Base-by-base conservation (phyloP, 2,888 invertebrate genomes). In the Gortyna flavago region DNA sequence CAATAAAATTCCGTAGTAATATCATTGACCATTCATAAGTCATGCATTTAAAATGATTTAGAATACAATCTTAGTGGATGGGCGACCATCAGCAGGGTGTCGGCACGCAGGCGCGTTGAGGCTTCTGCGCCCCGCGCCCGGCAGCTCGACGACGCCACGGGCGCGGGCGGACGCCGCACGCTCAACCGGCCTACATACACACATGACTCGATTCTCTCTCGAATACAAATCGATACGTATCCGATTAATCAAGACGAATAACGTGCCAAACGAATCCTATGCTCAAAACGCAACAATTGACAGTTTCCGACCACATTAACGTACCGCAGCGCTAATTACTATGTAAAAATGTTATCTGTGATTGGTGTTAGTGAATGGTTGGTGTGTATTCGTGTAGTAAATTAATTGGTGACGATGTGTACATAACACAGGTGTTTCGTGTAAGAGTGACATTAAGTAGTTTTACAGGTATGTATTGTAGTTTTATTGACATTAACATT, bases 201-300 rank as follows among this genome's bases (percentile, higher is more conserved):
- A 85, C 82, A 79, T 75, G 75, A 86, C 86, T 85, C 87, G 85
- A 87, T 78, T 82, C 85, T 82, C 81, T 88, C 88, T 91, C 92
- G 89, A 92, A 92, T 89, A 89, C 91, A 91, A 95, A 95, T 95
- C 95, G 93, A 96, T 95, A 95, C 84, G 87, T 89, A 92, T 87
- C 91, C 93, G 91, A 93, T 92, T 91, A 92, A 91, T 88, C 88
- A 90, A 90, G 90, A 85, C 87, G 85, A 89, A 89, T 90, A 89
- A 89, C 85, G 87, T 88, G 87, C 79, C 83, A 90, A 87, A 83
- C 81, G 77, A 84, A 88, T 87, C 88, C 86, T 88, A 88, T 90
- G 90, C 88, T 90, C 89, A 90, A 92, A 88, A 81, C 81, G 51
- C 79, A 85, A 86, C 83, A 81, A 87, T 77, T 77, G 75, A 84